Evolutionary conservation across 2,888 invertebrate genomes (phyloP), one percentile per base, ranked within the genome.

Genomic region (Mystacides longicornis): DNA sequence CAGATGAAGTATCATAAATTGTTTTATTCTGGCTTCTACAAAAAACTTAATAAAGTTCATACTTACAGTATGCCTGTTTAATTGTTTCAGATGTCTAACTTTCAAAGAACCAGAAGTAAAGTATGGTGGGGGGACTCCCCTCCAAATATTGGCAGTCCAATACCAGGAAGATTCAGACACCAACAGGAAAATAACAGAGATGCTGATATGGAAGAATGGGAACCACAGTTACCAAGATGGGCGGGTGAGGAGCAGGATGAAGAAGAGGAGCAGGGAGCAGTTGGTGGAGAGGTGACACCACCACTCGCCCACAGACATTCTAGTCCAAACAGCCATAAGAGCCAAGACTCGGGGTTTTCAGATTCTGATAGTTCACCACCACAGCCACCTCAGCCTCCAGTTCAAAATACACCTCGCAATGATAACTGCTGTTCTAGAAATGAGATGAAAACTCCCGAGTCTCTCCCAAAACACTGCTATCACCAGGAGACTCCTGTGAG

Each of bases 311-410:
- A n/a, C n/a, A 69, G 77, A 20, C 76, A 73, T 58, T 78, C 74
- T 65, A 81, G 76, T 66, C 80, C 74, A 61, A 82, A 71, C 23
- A 85, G 86, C 67, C 85, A 86, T 60, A 83, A 85, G 59, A 87
- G 87, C 65, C 86, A 87, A 69, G 88, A 88, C 69, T 89, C 88
- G 1, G 89, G 89, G 1, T 89, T 89, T 69, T 88, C 88, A 0
- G 89, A 89, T 65, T 86, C 87, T 0, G 88, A 87, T 64, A 80
- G 79, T 63, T 83, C 83, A 1, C 79, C 80, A n/a, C 76, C 78
- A 1, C 69, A 68, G 2, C 79, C 80, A n/a, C 76, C 77, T 1
- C 69, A 68, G 2, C 73, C 74, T 1, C 74, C 76, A 61, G 74
- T 75, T 62, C 74, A 65, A 66, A 3, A 72, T 3, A 45, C 45